Conservation (phyloP, 2,888 invertebrate species). For the Andrena chrysosceles region DNA sequence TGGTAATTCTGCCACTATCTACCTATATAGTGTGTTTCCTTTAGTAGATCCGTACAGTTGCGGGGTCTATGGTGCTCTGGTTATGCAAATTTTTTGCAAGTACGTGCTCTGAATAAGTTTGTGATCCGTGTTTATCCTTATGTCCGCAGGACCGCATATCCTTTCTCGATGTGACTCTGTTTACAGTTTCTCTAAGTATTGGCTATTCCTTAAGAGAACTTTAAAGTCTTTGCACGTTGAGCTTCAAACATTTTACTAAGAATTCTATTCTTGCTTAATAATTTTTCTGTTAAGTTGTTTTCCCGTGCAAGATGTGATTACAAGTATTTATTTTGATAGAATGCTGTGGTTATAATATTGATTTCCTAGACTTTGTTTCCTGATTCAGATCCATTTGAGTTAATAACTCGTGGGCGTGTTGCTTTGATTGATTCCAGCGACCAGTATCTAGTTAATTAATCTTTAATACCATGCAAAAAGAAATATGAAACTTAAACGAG, state of each 20-base stretch:
- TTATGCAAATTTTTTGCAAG: conserved; percentile 45
- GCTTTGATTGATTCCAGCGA: neutral
- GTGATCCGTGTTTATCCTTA: conserved; percentile 39
- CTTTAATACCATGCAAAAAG: conserved; percentile 20
- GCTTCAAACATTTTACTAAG: neutral
- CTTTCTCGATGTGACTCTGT: conserved; percentile 14
- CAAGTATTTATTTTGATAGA: neutral
- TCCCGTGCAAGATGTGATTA: too few relatives aligned
- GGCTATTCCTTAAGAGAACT: neutral
- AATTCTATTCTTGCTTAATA: neutral
- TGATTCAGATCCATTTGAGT: conserved; percentile 6
- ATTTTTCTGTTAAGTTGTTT: neutral
- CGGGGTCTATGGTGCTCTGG: conserved; percentile 1
- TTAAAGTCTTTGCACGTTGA: conserved; percentile 4
- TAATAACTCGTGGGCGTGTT: conserved; percentile 22
- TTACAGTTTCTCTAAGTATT: neutral
- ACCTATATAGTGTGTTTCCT: neutral
- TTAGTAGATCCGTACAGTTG: conserved; percentile 10
- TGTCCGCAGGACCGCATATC: conserved; percentile 26
- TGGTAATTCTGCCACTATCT: neutral
- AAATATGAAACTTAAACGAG: conserved; percentile 4
- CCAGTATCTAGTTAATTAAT: conserved; percentile 54
- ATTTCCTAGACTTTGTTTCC: conserved; percentile 9
- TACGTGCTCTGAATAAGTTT: conserved; percentile 44
- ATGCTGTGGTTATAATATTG: neutral